Percentiles rank a stretch among this genome's conserved stretches.
phyloP scores from a whole-genome alignment of 2,113 vertebrate species.

The Arenaria interpres region DNA sequence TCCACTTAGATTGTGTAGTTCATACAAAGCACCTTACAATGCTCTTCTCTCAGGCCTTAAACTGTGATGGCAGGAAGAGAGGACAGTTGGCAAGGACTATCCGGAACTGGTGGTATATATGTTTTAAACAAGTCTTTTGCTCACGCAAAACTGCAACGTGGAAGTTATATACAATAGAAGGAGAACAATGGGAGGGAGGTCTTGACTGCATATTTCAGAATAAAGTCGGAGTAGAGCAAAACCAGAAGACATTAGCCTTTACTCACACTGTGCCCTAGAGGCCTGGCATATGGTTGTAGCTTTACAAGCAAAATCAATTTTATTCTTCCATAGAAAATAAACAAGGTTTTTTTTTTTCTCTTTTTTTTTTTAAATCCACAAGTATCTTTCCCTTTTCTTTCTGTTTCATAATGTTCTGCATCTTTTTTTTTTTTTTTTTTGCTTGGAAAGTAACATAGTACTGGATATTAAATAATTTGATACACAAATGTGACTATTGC shows the following conservation, averaged over 20 bases:
- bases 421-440: neutral
- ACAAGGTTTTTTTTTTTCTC: neutral
- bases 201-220: slow-evolving; percentile 31
- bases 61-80: neutral
- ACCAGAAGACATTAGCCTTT: slow-evolving; percentile 36
- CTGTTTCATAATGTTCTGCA: neutral
- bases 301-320: slow-evolving; percentile 38
- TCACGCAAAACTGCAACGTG: neutral
- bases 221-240: slow-evolving; percentile 24
- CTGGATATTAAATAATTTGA: neutral
- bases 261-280: slow-evolving; percentile 32
- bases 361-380: neutral
- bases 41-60: neutral
- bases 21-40: neutral
- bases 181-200: slow-evolving; percentile 36
- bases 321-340: slow-evolving; percentile 49
- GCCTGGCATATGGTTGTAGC: slow-evolving; percentile 5
- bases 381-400: slow-evolving; percentile 1
- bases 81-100: neutral
- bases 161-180: neutral
- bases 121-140: neutral
- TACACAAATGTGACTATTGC: neutral
- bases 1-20: neutral
- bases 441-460: neutral
- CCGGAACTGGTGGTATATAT: neutral